These are phyloP conservation scores for Clanis bilineata DNA, from an alignment of 2,888 invertebrate genomes.

Conservation along the genomic window DNA sequence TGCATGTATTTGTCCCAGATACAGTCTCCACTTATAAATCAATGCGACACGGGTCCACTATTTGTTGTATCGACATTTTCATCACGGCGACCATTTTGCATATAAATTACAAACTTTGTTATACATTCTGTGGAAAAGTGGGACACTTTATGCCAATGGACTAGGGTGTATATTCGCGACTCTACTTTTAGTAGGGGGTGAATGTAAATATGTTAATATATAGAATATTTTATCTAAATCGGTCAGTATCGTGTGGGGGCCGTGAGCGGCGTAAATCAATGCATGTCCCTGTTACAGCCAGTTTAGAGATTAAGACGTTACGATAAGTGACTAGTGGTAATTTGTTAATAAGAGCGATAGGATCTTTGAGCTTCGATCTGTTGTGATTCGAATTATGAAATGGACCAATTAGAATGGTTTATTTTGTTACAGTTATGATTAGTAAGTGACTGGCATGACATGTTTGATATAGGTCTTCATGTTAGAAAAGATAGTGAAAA, in stretches of 20 bases:
- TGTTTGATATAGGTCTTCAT: too few relatives aligned
- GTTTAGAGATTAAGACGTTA: slow-evolving; percentile 34
- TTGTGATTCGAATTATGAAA: slow-evolving; percentile 5
- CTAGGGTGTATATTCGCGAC: not conserved
- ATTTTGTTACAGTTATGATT: not conserved
- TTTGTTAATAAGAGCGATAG: not conserved
- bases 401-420: not conserved
- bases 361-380: not conserved
- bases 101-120: slow-evolving; percentile 11
- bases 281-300: slow-evolving; percentile 36
- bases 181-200: not conserved
- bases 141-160: not conserved
- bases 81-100: slow-evolving; percentile 18
- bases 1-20: slow-evolving; percentile 20
- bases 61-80: slow-evolving; percentile 19
- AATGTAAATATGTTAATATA: slow-evolving; percentile 11
- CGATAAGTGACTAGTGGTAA: slow-evolving; percentile 34
- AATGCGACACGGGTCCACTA: slow-evolving; percentile 15
- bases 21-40: slow-evolving; percentile 18
- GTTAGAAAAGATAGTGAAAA: too few relatives aligned
- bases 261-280: slow-evolving; percentile 73
- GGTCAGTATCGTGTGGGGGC: slow-evolving; percentile 50
- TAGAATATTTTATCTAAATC: slow-evolving; percentile 18
- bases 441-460: too few relatives aligned
- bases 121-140: not conserved